A percentile compares a stretch with the other conserved stretches of the same genome.
Evolutionary conservation across 2,888 invertebrate genomes (phyloP).

Genomic region (Philonicus albiceps): DNA sequence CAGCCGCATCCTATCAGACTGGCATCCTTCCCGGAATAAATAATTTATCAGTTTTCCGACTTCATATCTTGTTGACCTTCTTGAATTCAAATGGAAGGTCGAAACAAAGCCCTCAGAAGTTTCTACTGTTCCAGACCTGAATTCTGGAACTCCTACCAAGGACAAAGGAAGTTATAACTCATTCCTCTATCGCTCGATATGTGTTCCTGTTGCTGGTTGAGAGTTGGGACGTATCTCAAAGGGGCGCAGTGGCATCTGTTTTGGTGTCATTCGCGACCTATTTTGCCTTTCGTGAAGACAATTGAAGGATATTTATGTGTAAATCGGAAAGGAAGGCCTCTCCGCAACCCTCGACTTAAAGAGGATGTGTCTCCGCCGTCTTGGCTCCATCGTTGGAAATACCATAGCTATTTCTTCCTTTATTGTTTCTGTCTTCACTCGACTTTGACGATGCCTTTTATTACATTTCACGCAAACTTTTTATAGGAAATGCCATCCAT

Average conservation of each 20-base stretch:
- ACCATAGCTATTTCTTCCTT: not conserved
- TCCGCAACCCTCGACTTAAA: not conserved
- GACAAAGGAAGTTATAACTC: not conserved
- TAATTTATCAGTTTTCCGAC: not conserved
- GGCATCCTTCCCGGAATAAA: not conserved
- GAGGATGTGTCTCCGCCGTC: not conserved
- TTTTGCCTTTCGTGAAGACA: constrained; percentile 5
- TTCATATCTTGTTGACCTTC: not conserved
- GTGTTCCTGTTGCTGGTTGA: not conserved
- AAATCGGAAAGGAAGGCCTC: not conserved
- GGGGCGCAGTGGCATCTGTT: not conserved
- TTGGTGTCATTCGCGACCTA: constrained; percentile 9
- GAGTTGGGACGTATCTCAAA: not conserved
- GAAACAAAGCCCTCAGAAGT: not conserved
- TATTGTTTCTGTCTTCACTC: not conserved
- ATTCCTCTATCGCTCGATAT: not conserved
- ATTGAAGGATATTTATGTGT: constrained; percentile 12
- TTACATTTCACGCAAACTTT: not conserved
- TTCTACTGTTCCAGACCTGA: not conserved
- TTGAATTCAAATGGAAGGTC: not conserved
- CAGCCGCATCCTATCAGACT: not conserved
- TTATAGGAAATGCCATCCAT: not conserved
- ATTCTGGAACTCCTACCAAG: not conserved
- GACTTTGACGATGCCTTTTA: not conserved
- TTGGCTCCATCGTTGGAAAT: not conserved